Base-by-base conservation (phyloP, 1,140 invertebrate genomes). In the Caenorhabditis brenneri region DNA sequence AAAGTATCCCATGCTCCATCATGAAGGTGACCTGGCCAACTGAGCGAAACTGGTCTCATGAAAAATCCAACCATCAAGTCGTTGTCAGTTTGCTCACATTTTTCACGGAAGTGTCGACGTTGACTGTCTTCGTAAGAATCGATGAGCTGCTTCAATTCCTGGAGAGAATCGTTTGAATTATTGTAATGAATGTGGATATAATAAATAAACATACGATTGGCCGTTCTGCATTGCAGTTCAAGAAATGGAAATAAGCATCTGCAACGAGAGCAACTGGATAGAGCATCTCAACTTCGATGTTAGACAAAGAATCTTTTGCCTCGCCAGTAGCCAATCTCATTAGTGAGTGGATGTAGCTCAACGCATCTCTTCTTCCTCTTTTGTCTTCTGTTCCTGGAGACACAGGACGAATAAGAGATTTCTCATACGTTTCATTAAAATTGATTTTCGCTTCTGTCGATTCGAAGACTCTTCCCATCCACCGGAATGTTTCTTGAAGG, bases 381-480 rank as follows among this genome's bases (percentile, higher is more conserved):
- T 74, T 74, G 42, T 74, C 65, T 46, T 74, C 65, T 10, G n/a
- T 19, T 6, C 6, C n/a, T 19, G 65, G 65, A 24, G 65, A 74
- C 1, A 42, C 65, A 24, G 65, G 65, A 74, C 65, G 65, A 24
- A 42, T 12, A 1, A 74, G n/a, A 10, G 65, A 74, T 24, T 74
- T 74, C 19, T 74, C 65, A 12, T 46, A 74, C 1, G 33, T 46
- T n/a, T 42, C 36, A 42, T 74, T 74, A 36, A 74, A 74, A 9
- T 42, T 74, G 42, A 74, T 42, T 46, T 46, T 74, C 5, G 33
- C 65, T 74, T 74, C 65, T 19, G 65, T 74, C 7, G 65, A 74
- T 42, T 74, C 65, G 36, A 74, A 74, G 22, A 74, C 65, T 74
- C 65, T 74, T 22, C 65, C 65, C 65, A 74, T 74, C 65, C 65